These are phyloP conservation scores for Lichenostomus cassidix DNA, from an alignment of 2,113 vertebrate genomes.

Conservation along the genomic window DNA sequence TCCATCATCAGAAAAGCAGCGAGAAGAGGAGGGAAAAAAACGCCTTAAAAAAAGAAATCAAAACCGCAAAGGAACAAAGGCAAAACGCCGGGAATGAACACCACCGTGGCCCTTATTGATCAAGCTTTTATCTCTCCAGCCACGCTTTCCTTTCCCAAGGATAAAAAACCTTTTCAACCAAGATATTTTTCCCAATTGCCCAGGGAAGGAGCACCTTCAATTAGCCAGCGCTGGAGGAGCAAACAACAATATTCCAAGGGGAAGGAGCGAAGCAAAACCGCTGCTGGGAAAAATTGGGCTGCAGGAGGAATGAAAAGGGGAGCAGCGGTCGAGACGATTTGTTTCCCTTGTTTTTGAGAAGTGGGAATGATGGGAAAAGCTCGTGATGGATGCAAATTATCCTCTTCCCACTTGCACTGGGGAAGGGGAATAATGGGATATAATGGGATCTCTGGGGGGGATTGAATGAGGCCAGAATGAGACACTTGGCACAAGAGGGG, in stretches of 20 bases:
- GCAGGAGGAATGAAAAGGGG: background rate
- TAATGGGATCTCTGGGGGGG: constrained; percentile 27
- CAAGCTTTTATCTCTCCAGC: background rate
- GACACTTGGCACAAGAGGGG: background rate
- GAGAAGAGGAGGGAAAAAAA: background rate
- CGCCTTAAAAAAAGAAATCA: too few relatives aligned
- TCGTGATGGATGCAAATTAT: constrained; percentile 28
- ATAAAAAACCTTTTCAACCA: background rate
- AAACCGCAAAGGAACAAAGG: background rate
- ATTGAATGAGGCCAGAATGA: background rate
- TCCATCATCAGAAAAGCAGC: background rate
- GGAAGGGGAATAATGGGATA: background rate
- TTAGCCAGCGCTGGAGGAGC: background rate
- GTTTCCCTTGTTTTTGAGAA: background rate
- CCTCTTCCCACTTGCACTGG: background rate
- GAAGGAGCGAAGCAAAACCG: background rate
- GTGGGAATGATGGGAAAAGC: background rate
- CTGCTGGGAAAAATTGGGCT: background rate
- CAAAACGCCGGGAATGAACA: background rate
- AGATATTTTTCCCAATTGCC: background rate
- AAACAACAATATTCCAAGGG: background rate
- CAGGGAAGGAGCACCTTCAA: background rate
- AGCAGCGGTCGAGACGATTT: background rate
- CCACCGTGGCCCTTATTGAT: background rate
- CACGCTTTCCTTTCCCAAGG: background rate